Base-by-base conservation (phyloP, 2,888 invertebrate species). In the Minunthozetes semirufus region DNA sequence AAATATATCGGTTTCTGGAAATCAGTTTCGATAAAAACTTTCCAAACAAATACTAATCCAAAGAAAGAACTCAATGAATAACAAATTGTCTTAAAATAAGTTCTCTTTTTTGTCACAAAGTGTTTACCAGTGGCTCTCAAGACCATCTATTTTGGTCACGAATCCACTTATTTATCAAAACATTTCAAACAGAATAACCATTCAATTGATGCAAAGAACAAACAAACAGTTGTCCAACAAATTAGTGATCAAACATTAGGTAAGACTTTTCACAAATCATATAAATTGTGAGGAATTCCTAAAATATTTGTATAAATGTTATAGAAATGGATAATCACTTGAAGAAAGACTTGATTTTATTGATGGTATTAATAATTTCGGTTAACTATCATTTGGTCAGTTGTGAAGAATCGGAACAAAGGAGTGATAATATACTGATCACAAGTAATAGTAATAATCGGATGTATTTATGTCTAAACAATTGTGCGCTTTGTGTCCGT, bases 401-500 rank as follows among this genome's bases (percentile, higher is more conserved):
- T 53, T 19, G 29, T n/a, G 61, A 61, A 33, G 61, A 33, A n/a
- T 11, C n/a, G 17, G 61, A 29, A 4, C 15, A 15, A 15, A 29
- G 4, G 15, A 29, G 29, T 61, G 61, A 33, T 33, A 33, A 27
- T 33, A 29, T 15, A 61, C 59, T 59, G 59, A 50, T 50, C n/a
- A 19, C 50, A 19, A 50, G 19, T 17, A 25, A 59, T 25, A 59
- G 59, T 29, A 72, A 59, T 38, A 53, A 72, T 3, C 76, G 75
- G 22, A 61, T 79, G 15, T 77, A 79, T 61, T 70, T 73, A 27
- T 79, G 79, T 71, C 68, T 79, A 19, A 78, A 79, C 71, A 79
- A 78, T 22, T 79, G 79, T 66, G 79, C 79, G 25, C 77, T 79
- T 68, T 79, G 79, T 71, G 79, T 79, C 15, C 77, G 78, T 53